Evolutionary conservation across 2,113 vertebrate genomes (phyloP).

Genomic region (Clarias gariepinus): DNA sequence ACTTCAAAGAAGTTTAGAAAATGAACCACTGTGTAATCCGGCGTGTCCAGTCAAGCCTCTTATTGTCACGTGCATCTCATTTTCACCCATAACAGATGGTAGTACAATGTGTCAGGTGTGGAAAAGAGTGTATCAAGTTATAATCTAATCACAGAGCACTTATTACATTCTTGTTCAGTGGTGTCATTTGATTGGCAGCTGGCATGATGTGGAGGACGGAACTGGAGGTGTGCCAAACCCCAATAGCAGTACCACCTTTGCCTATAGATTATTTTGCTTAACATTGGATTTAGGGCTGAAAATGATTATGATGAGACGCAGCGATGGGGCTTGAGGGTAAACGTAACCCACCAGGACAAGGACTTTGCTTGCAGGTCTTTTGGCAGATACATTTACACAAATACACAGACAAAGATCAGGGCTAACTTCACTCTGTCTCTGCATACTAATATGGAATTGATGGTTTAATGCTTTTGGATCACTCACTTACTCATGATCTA

Average conservation of each 20-base stretch:
- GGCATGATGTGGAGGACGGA: constrained; percentile 40
- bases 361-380: neutral
- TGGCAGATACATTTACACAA: neutral
- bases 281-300: constrained; percentile 5
- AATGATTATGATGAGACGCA: neutral
- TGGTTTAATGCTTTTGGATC: neutral
- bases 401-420: neutral
- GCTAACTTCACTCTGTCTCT: neutral
- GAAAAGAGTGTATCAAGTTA: constrained; percentile 57
- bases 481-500: neutral
- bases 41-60: constrained; percentile 5
- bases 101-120: constrained; percentile 61
- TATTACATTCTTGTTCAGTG: constrained; percentile 66
- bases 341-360: neutral
- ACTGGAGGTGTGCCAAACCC: constrained; percentile 58
- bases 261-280: constrained; percentile 9
- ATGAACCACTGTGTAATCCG: neutral
- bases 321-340: neutral
- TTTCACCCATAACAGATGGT: constrained; percentile 43
- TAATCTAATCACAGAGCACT: constrained; percentile 71
- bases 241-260: constrained; percentile 43
- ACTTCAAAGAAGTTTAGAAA: neutral
- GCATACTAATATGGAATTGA: neutral
- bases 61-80: constrained; percentile 20
- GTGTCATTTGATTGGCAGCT: constrained; percentile 68